Evolutionary conservation across 2,888 invertebrate genomes (phyloP).

Genomic region (Poecilobothrus nobilitatus): DNA sequence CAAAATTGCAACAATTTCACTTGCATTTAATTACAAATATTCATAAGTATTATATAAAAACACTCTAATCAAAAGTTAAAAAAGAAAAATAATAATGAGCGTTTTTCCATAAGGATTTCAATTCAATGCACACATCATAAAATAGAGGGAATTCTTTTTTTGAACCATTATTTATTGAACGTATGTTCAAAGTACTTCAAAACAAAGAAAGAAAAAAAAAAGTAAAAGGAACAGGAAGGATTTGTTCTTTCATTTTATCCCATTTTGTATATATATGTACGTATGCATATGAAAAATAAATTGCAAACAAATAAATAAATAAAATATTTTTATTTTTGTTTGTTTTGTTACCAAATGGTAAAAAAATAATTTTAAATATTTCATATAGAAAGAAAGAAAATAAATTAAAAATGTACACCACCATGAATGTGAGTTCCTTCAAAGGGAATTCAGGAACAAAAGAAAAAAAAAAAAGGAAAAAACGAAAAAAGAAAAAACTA

Average conservation of each 20-base stretch:
- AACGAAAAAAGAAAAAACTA: neutral
- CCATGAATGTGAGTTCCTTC: neutral
- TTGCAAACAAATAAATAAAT: neutral
- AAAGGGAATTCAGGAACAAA: too few species aligned
- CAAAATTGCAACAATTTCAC: neutral
- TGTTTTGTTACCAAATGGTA: neutral
- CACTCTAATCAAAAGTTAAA: too few species aligned
- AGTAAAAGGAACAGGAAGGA: too few species aligned
- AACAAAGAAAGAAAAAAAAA: neutral
- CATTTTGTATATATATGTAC: neutral
- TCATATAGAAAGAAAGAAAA: neutral
- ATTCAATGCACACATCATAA: too few species aligned
- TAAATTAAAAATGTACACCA: neutral
- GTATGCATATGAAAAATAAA: too few species aligned
- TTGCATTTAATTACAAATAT: neutral
- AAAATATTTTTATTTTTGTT: neutral
- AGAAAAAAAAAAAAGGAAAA: too few species aligned
- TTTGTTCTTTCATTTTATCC: neutral
- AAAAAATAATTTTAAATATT: neutral
- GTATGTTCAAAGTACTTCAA: neutral
- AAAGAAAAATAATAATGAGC: too few species aligned
- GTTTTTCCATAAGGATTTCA: too few species aligned
- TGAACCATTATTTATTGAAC: neutral
- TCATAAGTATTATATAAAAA: too few species aligned
- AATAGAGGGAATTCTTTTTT: too few species aligned